Conservation (phyloP, 1,140 invertebrate genomes). For the Polyergus mexicanus region DNA sequence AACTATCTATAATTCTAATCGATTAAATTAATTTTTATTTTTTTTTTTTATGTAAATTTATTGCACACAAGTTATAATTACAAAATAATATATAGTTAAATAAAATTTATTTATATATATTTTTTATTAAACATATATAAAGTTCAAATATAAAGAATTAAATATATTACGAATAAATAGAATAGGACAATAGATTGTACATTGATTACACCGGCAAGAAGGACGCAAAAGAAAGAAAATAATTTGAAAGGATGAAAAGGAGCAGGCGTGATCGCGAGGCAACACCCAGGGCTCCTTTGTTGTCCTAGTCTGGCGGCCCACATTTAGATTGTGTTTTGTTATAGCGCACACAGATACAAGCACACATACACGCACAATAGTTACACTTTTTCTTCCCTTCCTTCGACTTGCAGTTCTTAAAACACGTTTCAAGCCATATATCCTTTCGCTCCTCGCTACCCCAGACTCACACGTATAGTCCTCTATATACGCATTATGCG, state of each 20-base stretch:
- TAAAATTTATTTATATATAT: not conserved
- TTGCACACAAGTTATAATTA: not conserved
- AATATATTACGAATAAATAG: not conserved
- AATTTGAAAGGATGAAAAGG: not conserved
- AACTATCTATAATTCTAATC: no score
- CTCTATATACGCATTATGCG: not conserved
- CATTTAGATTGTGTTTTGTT: slow-evolving; percentile 70
- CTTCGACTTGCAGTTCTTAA: slow-evolving; percentile 56
- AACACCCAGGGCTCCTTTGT: slow-evolving; percentile 64
- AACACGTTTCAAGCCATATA: slow-evolving; percentile 58
- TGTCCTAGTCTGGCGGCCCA: slow-evolving; percentile 62
- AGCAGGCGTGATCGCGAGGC: slow-evolving; percentile 44
- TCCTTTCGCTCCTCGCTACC: slow-evolving; percentile 30
- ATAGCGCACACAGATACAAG: slow-evolving; percentile 16
- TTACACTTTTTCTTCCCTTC: slow-evolving; percentile 64
- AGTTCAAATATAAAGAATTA: not conserved
- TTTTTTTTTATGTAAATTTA: not conserved
- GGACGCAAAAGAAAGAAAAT: no score
- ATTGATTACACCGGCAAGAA: not conserved
- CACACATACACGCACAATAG: slow-evolving; percentile 24
- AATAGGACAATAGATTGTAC: not conserved
- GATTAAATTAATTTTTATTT: not conserved
- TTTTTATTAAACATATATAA: not conserved
- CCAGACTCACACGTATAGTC: not conserved
- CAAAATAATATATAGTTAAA: not conserved